Evolutionary conservation across 2,797 vertebrate species (phyloP).

Genomic region (Argentina silus): DNA sequence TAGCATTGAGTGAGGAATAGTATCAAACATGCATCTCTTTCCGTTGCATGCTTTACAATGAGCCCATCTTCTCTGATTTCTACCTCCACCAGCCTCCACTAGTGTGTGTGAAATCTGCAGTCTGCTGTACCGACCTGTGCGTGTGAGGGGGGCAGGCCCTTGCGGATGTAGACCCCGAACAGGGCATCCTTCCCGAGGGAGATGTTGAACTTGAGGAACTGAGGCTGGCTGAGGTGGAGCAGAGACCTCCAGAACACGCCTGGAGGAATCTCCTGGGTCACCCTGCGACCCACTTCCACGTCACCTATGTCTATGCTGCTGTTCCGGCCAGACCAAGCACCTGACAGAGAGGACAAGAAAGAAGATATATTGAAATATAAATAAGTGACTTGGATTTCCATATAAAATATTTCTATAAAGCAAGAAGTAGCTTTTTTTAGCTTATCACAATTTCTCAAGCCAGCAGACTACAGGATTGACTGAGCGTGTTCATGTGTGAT

Average conservation of each 20-base stretch:
- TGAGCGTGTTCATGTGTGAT: no score
- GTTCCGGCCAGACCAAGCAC: conserved; percentile 82
- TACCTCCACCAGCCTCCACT: no score
- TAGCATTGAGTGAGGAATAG: no score
- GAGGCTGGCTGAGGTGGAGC: conserved; percentile 85
- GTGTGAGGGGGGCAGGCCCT: conserved; percentile 87
- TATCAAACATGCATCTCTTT: no score
- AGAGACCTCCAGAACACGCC: conserved; percentile 89
- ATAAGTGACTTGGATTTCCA: no score
- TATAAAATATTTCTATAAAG: no score
- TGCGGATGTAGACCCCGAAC: conserved; percentile 89
- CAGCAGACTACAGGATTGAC: not conserved
- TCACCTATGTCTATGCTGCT: conserved; percentile 89
- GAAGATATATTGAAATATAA: no score
- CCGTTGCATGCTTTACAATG: no score
- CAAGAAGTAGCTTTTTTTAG: no score
- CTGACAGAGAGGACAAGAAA: conserved; percentile 51
- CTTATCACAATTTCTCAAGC: no score
- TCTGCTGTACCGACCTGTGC: conserved; percentile 50
- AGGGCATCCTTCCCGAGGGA: conserved; percentile 89
- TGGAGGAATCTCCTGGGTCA: conserved; percentile 87
- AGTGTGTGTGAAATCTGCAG: no score
- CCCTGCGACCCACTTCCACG: conserved; percentile 84
- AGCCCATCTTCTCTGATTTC: no score
- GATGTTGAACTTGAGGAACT: conserved; percentile 91